Evolutionary conservation across 1,140 invertebrate genomes (phyloP).

Genomic region (Leptinotarsa undecemlineata): DNA sequence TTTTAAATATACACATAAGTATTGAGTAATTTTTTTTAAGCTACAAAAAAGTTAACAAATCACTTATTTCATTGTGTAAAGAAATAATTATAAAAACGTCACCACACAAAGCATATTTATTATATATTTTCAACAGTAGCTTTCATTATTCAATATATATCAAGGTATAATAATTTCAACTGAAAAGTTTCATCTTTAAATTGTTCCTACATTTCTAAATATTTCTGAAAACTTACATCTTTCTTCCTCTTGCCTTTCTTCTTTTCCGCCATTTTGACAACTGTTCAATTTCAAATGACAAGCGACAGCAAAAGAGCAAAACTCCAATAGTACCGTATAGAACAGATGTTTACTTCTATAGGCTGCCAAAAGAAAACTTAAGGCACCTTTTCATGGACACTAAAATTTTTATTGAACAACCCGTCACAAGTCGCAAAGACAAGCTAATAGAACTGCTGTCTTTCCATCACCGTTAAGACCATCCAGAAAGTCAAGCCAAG

Average conservation of each 20-base stretch:
- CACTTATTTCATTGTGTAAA: background rate
- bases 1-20: background rate
- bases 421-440: no score
- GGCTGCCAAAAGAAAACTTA: no score
- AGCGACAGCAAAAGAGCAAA: no score
- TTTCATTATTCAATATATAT: background rate
- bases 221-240: slow-evolving; percentile 62
- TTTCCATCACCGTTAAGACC: no score
- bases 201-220: slow-evolving; percentile 13
- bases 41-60: background rate
- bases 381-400: no score
- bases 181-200: slow-evolving; percentile 9
- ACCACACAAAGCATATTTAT: slow-evolving; percentile 7
- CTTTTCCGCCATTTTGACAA: slow-evolving; percentile 71
- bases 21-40: background rate
- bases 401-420: no score
- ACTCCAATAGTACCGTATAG: no score
- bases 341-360: no score
- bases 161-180: slow-evolving; percentile 8
- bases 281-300: background rate
- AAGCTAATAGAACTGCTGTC: no score
- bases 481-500: no score
- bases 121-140: background rate
- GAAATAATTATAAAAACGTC: slow-evolving; percentile 10
- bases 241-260: slow-evolving; percentile 74